Conservation (phyloP, 2,113 vertebrate species). For the Pteronura brasiliensis region DNA sequence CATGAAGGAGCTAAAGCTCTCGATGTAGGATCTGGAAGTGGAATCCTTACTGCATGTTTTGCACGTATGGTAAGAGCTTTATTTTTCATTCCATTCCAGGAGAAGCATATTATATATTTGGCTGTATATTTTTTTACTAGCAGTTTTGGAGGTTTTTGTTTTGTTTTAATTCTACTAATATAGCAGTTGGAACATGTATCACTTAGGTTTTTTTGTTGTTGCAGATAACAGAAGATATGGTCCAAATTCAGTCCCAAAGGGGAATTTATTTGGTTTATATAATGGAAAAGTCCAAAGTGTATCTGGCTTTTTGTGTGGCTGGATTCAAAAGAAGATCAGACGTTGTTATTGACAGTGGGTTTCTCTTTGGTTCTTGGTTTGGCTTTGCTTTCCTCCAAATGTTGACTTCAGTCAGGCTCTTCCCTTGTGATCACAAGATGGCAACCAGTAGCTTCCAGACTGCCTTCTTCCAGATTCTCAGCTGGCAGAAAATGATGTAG, state of each 20-base stretch:
- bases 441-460: background rate
- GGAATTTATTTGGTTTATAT: conserved; percentile 15
- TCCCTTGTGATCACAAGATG: background rate
- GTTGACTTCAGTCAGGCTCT: background rate
- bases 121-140: background rate
- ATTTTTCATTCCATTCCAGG: conserved; percentile 34
- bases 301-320: background rate
- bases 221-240: background rate
- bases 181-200: background rate
- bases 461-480: background rate
- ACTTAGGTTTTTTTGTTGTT: background rate
- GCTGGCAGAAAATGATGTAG: background rate
- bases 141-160: background rate
- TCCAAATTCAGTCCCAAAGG: background rate
- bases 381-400: background rate
- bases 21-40: conserved; percentile 98
- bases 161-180: background rate
- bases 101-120: conserved; percentile 33
- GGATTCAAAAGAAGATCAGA: background rate
- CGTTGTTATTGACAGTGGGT: background rate
- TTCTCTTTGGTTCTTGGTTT: conserved; percentile 21
- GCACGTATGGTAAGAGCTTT: conserved; percentile 94
- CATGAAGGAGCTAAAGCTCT: conserved; percentile 97
- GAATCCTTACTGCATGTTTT: conserved; percentile 97
- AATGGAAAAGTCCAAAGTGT: background rate